phyloP scores from a whole-genome alignment of 2,888 invertebrate genomes.

The Tenthredo amoena region DNA sequence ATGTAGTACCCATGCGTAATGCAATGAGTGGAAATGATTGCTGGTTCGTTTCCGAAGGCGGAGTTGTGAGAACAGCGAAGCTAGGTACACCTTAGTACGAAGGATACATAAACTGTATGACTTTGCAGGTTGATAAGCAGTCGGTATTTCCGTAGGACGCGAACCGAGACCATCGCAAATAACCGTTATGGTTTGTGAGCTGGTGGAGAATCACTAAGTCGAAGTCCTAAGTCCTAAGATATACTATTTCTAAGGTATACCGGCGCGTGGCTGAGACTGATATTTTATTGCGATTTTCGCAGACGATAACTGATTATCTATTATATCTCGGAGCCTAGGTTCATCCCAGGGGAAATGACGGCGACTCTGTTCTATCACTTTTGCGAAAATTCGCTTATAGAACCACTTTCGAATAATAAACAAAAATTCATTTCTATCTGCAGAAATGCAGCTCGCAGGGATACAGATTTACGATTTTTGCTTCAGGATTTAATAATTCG shows the following conservation, averaged over 20 bases:
- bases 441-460: not conserved
- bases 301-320: conserved; percentile 59
- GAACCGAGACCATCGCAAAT: conserved; percentile 64
- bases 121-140: conserved; percentile 67
- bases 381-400: not conserved
- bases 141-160: conserved; percentile 71
- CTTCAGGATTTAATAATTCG: too few species aligned
- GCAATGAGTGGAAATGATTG: not conserved
- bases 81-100: conserved; percentile 5
- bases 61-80: conserved; percentile 43
- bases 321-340: conserved; percentile 42
- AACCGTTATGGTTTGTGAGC: conserved; percentile 65
- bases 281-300: conserved; percentile 52
- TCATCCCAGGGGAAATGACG: conserved; percentile 47
- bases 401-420: not conserved
- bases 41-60: conserved; percentile 31
- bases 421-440: not conserved
- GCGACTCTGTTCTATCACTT: conserved; percentile 38
- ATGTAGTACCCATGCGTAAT: not conserved
- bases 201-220: conserved; percentile 3
- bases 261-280: conserved; percentile 52
- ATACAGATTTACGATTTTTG: not conserved
- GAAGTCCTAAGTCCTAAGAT: not conserved
- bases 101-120: conserved; percentile 35
- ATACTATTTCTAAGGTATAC: conserved; percentile 22